Evolutionary conservation across 2,797 vertebrate genomes (phyloP), one percentile per base, ranked within the genome.

Genomic region (Epinephelus awoara): DNA sequence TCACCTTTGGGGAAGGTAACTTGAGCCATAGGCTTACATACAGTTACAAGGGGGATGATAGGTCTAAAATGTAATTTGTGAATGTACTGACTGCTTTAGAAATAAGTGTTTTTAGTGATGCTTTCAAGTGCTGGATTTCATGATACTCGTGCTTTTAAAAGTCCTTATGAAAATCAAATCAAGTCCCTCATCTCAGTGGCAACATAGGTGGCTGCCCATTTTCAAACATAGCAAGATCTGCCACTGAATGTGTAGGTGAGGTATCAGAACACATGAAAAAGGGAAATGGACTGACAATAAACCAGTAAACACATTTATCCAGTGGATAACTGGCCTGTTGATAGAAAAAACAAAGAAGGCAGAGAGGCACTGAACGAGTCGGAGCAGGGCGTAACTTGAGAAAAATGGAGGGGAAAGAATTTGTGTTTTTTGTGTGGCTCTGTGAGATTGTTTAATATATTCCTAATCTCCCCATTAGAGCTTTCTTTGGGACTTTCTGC

Each of bases 371-470:
- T 42, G 25, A 50, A 38, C 49, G 19, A 19, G 29, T 38, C 34
- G 0, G 15, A 70, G 17, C 19, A 42, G n/a, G 1, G 21, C 17
- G 29, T 56, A 67, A 68, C 29, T 52, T 49, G n/a, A 68, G 52
- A 46, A 18, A 64, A 50, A 71, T n/a, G 2, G 23, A 47, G 19
- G 18, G 27, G 49, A n/a, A 18, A 67, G 4, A 34, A 34, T 34
- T 34, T 34, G 11, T 12, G 1, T 57, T 64, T 46, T 56, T 47
- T 63, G 7, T 75, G 34, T 75, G 19, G 25, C 47, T 77, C 72
- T 79, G 34, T 65, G 58, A 50, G 47, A 63, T 29, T 79, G 55
- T 72, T 74, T 82, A 57, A 82, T 75, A 38, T 75, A 83, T 80
- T 67, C 62, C 27, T 75, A 79, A 80, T 80, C 27, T 76, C 29